Evolutionary conservation across 2,888 invertebrate genomes (phyloP).

Genomic region (Eurytoma adleriae): DNA sequence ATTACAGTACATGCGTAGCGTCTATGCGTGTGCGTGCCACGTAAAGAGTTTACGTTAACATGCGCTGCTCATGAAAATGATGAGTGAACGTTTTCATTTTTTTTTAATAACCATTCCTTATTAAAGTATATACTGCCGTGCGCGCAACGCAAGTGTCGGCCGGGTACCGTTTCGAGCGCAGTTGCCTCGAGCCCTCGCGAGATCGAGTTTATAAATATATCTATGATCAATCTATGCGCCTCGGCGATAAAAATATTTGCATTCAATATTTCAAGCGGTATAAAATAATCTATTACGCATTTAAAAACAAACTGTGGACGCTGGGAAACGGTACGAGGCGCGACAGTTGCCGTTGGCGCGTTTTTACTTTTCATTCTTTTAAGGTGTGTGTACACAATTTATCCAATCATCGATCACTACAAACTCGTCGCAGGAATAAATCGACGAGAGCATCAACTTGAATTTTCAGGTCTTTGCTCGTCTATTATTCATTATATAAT

Average conservation of each 20-base stretch:
- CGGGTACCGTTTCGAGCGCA: background rate
- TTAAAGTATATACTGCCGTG: too few relatives aligned
- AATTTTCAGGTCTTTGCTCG: slow-evolving; percentile 47
- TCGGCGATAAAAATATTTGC: slow-evolving; percentile 49
- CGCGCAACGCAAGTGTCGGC: too few relatives aligned
- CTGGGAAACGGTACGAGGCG: slow-evolving; percentile 20
- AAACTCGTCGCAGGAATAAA: slow-evolving; percentile 46
- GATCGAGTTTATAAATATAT: background rate
- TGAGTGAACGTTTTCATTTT: slow-evolving; percentile 41
- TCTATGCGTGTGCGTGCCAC: slow-evolving; percentile 26
- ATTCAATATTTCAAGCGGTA: slow-evolving; percentile 19
- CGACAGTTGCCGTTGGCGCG: slow-evolving; percentile 2
- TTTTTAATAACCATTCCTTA: slow-evolving; percentile 14
- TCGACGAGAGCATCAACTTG: slow-evolving; percentile 40
- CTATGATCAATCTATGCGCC: slow-evolving; percentile 13
- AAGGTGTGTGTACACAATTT: slow-evolving; percentile 36
- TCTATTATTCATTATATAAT: slow-evolving; percentile 50
- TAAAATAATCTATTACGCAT: slow-evolving; percentile 47
- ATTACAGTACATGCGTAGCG: slow-evolving; percentile 55
- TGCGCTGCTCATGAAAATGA: slow-evolving; percentile 53
- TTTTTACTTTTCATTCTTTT: slow-evolving; percentile 8
- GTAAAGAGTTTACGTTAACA: slow-evolving; percentile 50
- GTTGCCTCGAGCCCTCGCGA: background rate
- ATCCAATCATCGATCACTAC: slow-evolving; percentile 47
- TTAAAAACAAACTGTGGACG: slow-evolving; percentile 28